Conservation (phyloP, 1,140 invertebrate species). For the Aphidius ervi region DNA sequence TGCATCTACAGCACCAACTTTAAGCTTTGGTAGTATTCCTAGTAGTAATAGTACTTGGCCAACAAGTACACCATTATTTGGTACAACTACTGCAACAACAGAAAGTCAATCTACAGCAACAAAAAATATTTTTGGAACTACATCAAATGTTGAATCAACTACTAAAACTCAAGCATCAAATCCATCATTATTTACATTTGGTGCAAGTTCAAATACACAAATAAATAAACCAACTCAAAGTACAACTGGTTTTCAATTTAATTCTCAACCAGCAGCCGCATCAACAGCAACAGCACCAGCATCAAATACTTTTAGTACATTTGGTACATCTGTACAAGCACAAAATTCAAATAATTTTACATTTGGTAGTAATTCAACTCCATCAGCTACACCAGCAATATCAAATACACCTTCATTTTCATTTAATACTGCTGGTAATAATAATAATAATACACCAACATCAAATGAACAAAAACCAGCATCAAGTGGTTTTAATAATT, state of each 20-base stretch:
- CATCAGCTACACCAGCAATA: background rate
- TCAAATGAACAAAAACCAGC: background rate
- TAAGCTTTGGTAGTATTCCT: background rate
- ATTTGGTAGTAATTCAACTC: background rate
- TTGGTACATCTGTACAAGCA: conserved; percentile 24
- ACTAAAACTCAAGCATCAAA: conserved; percentile 27
- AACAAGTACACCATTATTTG: conserved; percentile 26
- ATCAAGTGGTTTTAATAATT: background rate
- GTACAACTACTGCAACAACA: conserved; percentile 20
- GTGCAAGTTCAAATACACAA: too few relatives aligned
- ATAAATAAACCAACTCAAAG: too few relatives aligned
- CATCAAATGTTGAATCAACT: conserved; percentile 5
- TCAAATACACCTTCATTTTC: background rate
- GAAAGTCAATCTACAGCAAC: background rate
- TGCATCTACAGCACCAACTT: background rate
- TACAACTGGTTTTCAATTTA: too few relatives aligned
- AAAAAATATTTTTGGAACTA: conserved; percentile 16
- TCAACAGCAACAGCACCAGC: conserved; percentile 26
- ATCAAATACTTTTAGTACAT: conserved; percentile 26
- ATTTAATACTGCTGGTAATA: background rate
- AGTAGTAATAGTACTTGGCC: background rate
- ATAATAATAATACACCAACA: background rate
- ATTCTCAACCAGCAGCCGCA: conserved; percentile 12
- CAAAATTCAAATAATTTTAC: conserved; percentile 3
- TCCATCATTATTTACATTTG: conserved; percentile 28